phyloP scores from a whole-genome alignment of 2,113 vertebrate species.

The Marmota flaviventris region DNA sequence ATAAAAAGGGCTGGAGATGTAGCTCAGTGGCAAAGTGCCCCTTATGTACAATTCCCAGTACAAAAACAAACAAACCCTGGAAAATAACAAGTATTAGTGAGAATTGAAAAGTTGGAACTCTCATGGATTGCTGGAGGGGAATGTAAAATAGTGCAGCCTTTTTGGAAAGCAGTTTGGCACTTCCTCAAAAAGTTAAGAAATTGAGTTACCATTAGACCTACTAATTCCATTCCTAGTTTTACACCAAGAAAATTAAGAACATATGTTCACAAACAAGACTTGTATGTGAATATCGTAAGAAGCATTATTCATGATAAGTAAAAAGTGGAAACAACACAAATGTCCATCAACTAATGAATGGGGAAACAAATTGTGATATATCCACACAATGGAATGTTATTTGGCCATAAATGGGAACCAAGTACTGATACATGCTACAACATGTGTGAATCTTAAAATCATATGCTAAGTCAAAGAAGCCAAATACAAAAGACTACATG shows the following conservation, averaged over 20 bases:
- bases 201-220: constrained; percentile 6
- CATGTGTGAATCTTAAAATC: constrained; percentile 2
- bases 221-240: neutral
- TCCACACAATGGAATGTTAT: neutral
- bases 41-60: no score
- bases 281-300: neutral
- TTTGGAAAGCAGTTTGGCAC: constrained; percentile 2
- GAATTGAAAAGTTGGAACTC: neutral
- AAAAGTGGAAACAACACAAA: no score
- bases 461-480: constrained; percentile 4
- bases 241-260: neutral
- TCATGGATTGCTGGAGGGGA: neutral
- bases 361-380: no score
- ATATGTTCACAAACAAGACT: neutral
- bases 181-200: constrained; percentile 46
- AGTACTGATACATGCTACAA: no score
- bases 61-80: no score
- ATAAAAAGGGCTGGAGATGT: no score
- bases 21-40: neutral
- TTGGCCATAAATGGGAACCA: neutral
- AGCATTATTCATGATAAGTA: constrained; percentile 22
- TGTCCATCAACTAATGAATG: no score
- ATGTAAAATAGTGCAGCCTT: neutral
- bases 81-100: constrained; percentile 22
- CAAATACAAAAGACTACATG: neutral